Evolutionary conservation across 2,888 invertebrate species (phyloP).

Genomic region (Hyppa rectilinea): DNA sequence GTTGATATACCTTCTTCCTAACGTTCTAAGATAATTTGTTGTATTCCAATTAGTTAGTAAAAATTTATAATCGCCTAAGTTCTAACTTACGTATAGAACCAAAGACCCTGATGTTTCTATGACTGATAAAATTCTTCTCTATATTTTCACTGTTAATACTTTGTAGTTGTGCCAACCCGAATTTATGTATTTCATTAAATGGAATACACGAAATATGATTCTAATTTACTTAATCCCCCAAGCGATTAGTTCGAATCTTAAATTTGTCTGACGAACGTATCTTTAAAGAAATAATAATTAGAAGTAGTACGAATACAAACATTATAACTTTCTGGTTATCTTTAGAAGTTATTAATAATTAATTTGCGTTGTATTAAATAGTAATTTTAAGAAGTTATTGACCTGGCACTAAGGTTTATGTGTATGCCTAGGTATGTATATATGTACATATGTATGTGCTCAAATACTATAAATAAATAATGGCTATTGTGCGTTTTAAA

Average conservation of each 20-base stretch:
- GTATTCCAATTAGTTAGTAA: constrained; percentile 63
- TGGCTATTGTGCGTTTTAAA: constrained; percentile 65
- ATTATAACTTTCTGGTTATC: constrained; percentile 35
- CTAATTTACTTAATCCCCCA: constrained; percentile 63
- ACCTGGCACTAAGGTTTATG: constrained; percentile 60
- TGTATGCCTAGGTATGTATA: constrained; percentile 65
- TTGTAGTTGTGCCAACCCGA: constrained; percentile 90
- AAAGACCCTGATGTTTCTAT: constrained; percentile 73
- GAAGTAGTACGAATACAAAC: constrained; percentile 28
- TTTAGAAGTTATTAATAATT: constrained; percentile 24
- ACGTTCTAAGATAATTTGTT: constrained; percentile 72
- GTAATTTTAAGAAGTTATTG: constrained; percentile 54
- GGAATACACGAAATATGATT: constrained; percentile 76
- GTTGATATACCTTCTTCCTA: constrained; percentile 67
- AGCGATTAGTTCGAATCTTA: constrained; percentile 48
- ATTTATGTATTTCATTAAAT: constrained; percentile 90
- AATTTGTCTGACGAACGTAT: constrained; percentile 42
- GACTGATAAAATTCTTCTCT: constrained; percentile 82
- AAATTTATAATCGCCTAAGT: constrained; percentile 67
- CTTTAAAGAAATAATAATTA: constrained; percentile 47
- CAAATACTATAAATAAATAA: constrained; percentile 67
- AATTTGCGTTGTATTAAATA: constrained; percentile 51
- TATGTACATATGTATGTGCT: constrained; percentile 67
- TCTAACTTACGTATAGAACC: constrained; percentile 66
- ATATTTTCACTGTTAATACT: constrained; percentile 85